Evolutionary conservation across 2,888 invertebrate genomes (phyloP), one percentile per base, ranked within the genome.

Genomic region (Ceriagrion tenellum): DNA sequence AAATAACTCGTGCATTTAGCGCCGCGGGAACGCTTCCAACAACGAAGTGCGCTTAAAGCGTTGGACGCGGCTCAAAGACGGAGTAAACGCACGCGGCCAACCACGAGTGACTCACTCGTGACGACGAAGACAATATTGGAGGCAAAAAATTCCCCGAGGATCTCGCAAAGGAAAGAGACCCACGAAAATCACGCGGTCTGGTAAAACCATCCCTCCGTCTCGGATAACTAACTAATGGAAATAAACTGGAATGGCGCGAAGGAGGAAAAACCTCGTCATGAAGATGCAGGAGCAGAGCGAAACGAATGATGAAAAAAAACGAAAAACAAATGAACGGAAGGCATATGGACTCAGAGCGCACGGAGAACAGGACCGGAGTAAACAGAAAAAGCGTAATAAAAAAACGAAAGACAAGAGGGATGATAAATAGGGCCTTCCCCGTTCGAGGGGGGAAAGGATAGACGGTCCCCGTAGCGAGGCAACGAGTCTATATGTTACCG

Each of bases 401-500:
- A 59, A 40, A 55, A 56, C 59, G 23, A 59, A 88, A 88, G 35
- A 40, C 40, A 35, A 16, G 16, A 59, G 26, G 63, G n/a, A 93
- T 93, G 93, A 93, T 47, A 69, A 74, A 93, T 74, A 93, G 93
- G 47, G 26, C 13, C 16, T 59, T 59, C 23, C 89, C 81, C 35
- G 89, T 89, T 89, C 47, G 4, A n/a, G n/a, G 47, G 47, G n/a
- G 69, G 69, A 69, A 56, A 55, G 47, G 55, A 8, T 59, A 20
- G 35, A 26, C n/a, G 35, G 59, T 63, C 55, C 63, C 69, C 12
- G 16, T 20, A 89, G n/a, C 55, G 6, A 93, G 47, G 69, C 40
- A 74, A 93, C 35, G 63, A 91, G 69, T 93, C 93, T 63, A 93
- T 93, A 47, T 55, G 69, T 74, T 93, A 69, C 47, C 81, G 40